These are phyloP conservation scores for Eupsilia transversa DNA, from an alignment of 2,888 invertebrate species.

Conservation along the genomic window DNA sequence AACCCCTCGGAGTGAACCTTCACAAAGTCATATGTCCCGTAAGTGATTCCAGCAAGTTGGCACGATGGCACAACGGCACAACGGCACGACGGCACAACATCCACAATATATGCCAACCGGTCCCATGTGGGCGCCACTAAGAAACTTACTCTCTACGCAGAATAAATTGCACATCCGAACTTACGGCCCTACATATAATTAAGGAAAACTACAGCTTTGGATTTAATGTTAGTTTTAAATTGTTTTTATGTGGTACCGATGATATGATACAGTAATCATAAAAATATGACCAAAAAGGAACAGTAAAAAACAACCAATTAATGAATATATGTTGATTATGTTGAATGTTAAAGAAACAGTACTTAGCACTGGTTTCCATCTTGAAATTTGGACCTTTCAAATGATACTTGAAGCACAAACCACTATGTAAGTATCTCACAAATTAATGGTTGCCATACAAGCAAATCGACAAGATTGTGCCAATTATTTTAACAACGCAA, in stretches of 20 bases:
- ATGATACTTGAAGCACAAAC: neutral
- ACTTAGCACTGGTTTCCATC: neutral
- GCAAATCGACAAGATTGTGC: neutral
- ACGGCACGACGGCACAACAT: conserved; percentile 16
- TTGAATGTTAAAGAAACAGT: neutral
- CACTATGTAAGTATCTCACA: conserved; percentile 15
- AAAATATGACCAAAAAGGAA: neutral
- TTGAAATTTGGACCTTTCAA: conserved; percentile 11
- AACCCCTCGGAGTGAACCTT: conserved; percentile 41
- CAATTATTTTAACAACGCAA: conserved; percentile 24
- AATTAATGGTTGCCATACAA: conserved; percentile 7
- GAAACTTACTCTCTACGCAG: conserved; percentile 48
- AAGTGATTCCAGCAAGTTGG: conserved; percentile 59
- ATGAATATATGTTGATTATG: too few relatives aligned
- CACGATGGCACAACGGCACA: conserved; percentile 18
- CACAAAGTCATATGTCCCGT: conserved; percentile 44
- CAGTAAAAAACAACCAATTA: too few relatives aligned
- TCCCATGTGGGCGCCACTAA: conserved; percentile 59
- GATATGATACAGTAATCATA: neutral
- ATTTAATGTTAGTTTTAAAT: conserved; percentile 20
- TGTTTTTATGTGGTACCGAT: conserved; percentile 7
- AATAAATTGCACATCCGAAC: conserved; percentile 53
- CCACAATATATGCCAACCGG: conserved; percentile 38
- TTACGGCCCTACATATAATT: conserved; percentile 51
- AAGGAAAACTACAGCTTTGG: conserved; percentile 37